Base-by-base conservation (phyloP, 2,113 vertebrate genomes). In the Vimba vimba region DNA sequence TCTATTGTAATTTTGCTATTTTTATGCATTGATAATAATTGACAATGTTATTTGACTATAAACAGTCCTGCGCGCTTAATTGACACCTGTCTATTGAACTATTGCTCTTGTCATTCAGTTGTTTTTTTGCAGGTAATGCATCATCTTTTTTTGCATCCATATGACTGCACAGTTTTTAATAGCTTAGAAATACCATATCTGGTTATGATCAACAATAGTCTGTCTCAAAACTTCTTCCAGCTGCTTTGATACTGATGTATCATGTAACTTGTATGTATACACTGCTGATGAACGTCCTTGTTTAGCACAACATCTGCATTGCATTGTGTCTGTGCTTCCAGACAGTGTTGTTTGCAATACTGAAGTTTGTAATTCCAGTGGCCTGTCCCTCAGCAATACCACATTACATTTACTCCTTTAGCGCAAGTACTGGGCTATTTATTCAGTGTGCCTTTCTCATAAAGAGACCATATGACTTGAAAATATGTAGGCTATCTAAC, bases 71-170 rank as follows among this genome's bases (percentile, higher is more conserved):
- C 50, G 50, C 50, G 33, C 33, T 83, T 83, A 36, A 17, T 27
- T 57, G 66, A 74, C 82, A 39, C 23, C 82, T 83, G 68, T 83
- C 82, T 59, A 27, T 55, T 73, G 21, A 73, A 73, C 3, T 60
- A 43, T 15, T 79, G 45, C 52, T 33, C 33, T 2, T 21, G 19
- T 25, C 7, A 10, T 30, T 6, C 15, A 23, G 19, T 69, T 50
- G 2, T 13, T 33, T 33, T 33, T 12, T 12, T 59, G 27, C 4
- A 13, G 11, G 12, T 1, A 60, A 79, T 4, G 59, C 39, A 27
- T 47, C 6, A 15, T 60, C 0, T 25, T 74, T 43, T 21, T 78
- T 23, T 57, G 15, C 25, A 4, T 50, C 33, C 4, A 23, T 47
- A 4, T 50, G 43, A 25, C 6, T 7, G 1, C 39, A 15, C n/a